Percentiles rank a stretch among this genome's conserved stretches.
These are phyloP conservation scores for Microctenopoma lineatum DNA, from an alignment of 2,797 vertebrate genomes.

Conservation along the genomic window DNA sequence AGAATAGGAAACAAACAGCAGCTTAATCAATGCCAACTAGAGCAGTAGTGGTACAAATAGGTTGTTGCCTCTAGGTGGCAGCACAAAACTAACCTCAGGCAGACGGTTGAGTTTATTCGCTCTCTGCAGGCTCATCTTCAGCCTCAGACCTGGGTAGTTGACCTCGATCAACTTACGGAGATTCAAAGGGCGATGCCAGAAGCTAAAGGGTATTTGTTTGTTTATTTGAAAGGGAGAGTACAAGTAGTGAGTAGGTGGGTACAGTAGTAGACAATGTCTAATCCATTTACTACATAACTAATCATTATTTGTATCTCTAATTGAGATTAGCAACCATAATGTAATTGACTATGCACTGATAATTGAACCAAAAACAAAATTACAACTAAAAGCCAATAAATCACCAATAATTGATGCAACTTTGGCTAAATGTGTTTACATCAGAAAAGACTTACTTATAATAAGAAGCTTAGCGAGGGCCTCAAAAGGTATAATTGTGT, in stretches of 20 bases:
- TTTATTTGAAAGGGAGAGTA: constrained; percentile 4
- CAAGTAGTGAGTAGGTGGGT: not conserved
- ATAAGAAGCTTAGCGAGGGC: not conserved
- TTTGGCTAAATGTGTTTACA: not conserved
- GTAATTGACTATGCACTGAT: not conserved
- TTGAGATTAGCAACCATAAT: not conserved
- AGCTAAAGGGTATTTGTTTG: constrained; percentile 76
- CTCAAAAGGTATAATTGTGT: not conserved
- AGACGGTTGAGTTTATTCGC: constrained; percentile 91
- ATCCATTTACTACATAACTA: not conserved
- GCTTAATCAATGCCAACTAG: not conserved
- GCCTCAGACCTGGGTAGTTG: constrained; percentile 89
- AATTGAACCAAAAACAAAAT: not conserved
- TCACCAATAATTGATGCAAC: not conserved
- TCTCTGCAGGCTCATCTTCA: constrained; percentile 90
- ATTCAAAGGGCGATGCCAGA: constrained; percentile 93
- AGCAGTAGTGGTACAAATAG: not conserved
- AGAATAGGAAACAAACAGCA: not conserved
- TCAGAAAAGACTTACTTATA: not conserved
- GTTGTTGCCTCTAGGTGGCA: constrained; percentile 67
- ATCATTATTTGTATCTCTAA: not conserved
- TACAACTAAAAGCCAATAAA: not conserved
- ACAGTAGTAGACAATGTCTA: not conserved
- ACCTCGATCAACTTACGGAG: constrained; percentile 92
- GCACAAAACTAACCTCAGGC: constrained; percentile 85